Conservation (phyloP, 2,888 invertebrate genomes). For the Helicoverpa assulta region DNA sequence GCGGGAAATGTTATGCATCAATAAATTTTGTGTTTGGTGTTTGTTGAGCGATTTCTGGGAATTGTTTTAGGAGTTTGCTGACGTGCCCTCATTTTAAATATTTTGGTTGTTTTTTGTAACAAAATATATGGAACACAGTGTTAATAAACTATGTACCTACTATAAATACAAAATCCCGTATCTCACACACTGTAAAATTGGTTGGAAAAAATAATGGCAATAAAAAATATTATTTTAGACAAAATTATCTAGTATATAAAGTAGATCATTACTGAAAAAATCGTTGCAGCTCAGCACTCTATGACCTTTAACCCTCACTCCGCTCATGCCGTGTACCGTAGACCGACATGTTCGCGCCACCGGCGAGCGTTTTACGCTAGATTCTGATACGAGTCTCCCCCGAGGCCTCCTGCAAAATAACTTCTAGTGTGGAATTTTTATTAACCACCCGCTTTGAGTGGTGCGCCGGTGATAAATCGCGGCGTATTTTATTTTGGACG, state of each 20-base stretch:
- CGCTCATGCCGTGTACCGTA: conserved; percentile 57
- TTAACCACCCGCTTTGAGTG: conserved; percentile 78
- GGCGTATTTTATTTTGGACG: conserved; percentile 60
- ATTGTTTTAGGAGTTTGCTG: neutral
- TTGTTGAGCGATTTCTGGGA: neutral
- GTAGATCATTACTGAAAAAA: too few relatives aligned
- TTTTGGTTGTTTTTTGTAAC: too few relatives aligned
- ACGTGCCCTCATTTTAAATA: neutral
- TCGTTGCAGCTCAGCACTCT: too few relatives aligned
- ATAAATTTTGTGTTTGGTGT: conserved; percentile 29
- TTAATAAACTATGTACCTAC: too few relatives aligned
- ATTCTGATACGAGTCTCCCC: conserved; percentile 82
- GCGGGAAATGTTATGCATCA: conserved; percentile 14
- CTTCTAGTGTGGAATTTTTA: conserved; percentile 87
- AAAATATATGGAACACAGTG: too few relatives aligned
- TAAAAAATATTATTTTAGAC: too few relatives aligned
- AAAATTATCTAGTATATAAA: too few relatives aligned
- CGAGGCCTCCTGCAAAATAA: conserved; percentile 84
- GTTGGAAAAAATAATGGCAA: too few relatives aligned
- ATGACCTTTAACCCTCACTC: conserved; percentile 19
- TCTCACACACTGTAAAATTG: neutral
- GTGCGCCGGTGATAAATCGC: conserved; percentile 61
- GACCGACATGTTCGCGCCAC: conserved; percentile 73
- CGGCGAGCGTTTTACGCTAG: conserved; percentile 79
- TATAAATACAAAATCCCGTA: neutral